Percentiles rank a stretch among this genome's conserved stretches.
Evolutionary conservation across 2,888 invertebrate genomes (phyloP).

Genomic region (Heteropelma amictum): DNA sequence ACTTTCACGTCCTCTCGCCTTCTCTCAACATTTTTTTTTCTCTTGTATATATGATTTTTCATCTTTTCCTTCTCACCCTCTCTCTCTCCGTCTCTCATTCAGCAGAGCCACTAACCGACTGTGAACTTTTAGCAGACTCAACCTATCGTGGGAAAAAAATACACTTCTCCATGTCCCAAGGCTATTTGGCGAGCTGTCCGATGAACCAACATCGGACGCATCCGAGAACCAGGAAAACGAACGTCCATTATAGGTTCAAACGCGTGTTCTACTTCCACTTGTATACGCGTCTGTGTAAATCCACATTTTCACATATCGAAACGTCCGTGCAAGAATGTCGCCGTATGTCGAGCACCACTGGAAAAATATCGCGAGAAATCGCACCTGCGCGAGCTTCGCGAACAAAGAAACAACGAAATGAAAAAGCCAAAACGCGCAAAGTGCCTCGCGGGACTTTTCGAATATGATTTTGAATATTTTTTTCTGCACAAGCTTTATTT

Average conservation of each 20-base stretch:
- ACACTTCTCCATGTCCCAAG: conserved; percentile 52
- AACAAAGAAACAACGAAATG: neutral
- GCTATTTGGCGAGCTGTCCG: conserved; percentile 63
- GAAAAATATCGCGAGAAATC: neutral
- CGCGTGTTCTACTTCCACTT: conserved; percentile 15
- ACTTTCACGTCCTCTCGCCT: neutral
- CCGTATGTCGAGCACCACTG: neutral
- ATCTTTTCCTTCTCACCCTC: neutral
- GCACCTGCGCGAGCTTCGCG: neutral
- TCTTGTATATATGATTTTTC: neutral
- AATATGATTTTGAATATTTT: too few species aligned
- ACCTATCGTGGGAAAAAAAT: conserved; percentile 50
- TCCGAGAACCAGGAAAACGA: conserved; percentile 50
- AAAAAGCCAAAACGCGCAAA: neutral
- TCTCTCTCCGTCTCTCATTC: too few species aligned
- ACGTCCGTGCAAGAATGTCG: neutral
- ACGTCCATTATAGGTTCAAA: conserved; percentile 54
- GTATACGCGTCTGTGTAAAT: neutral
- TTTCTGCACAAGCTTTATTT: too few species aligned
- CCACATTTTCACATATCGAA: neutral
- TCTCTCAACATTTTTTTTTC: neutral
- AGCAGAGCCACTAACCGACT: neutral
- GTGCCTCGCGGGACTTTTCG: too few species aligned
- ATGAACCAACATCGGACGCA: conserved; percentile 59
- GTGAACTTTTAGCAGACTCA: conserved; percentile 16